Conservation (phyloP, 2,797 vertebrate genomes). For the Ctenochaetus hawaiiensis region DNA sequence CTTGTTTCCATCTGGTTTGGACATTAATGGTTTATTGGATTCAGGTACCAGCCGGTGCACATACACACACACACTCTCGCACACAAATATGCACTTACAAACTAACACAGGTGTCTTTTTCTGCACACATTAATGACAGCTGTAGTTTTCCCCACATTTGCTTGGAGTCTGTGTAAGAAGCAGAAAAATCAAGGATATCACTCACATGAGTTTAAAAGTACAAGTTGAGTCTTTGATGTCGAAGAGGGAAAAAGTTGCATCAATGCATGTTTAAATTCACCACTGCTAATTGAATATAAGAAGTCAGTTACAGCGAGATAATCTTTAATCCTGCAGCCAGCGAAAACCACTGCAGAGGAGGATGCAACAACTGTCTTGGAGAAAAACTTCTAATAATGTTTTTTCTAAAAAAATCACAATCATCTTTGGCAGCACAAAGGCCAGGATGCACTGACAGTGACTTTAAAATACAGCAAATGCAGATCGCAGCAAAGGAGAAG, state of each 20-base stretch:
- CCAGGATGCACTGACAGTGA: no score
- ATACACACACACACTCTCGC: not conserved
- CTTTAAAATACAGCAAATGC: no score
- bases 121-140: conserved; percentile 16
- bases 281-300: not conserved
- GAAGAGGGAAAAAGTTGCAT: not conserved
- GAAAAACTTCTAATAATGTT: no score
- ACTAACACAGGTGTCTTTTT: conserved; percentile 2
- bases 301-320: not conserved
- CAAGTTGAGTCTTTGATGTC: conserved; percentile 14
- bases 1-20: conserved; percentile 48
- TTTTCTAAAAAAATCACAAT: no score
- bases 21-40: conserved; percentile 50
- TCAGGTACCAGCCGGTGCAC: conserved; percentile 25
- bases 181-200: conserved; percentile 41
- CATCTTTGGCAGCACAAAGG: no score
- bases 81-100: no score
- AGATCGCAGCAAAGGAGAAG: no score
- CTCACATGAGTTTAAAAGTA: not conserved
- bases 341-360: no score
- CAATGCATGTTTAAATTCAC: not conserved
- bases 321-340: no score
- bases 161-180: not conserved
- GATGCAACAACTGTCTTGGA: not conserved
- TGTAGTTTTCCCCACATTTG: conserved; percentile 10